Conservation (phyloP, 2,797 vertebrate genomes). For the Enoplosus armatus region DNA sequence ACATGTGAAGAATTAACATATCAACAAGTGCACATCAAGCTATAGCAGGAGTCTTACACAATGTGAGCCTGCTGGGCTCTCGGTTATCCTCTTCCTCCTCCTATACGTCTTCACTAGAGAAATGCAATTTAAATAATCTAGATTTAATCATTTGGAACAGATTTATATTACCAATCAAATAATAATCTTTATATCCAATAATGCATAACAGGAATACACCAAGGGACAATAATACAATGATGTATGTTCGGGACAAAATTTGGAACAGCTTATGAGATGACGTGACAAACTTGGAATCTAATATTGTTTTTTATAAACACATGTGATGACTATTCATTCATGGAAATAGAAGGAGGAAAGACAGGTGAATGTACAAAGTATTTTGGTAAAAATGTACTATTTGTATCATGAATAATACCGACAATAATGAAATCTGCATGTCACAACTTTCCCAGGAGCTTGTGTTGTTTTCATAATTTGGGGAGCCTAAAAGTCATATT, state of each 20-base stretch:
- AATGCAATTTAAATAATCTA: background rate
- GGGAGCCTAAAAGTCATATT: too few relatives aligned
- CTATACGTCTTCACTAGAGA: too few relatives aligned
- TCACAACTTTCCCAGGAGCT: too few relatives aligned
- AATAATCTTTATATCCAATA: background rate
- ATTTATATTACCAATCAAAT: background rate
- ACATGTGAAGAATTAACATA: background rate
- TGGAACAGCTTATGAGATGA: background rate
- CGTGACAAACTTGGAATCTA: too few relatives aligned
- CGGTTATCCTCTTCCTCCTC: too few relatives aligned
- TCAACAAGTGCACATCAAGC: background rate
- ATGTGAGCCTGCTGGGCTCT: background rate
- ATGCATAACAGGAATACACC: background rate
- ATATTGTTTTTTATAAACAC: background rate
- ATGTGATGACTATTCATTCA: background rate
- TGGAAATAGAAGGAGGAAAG: background rate
- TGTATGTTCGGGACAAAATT: background rate
- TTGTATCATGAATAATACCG: background rate
- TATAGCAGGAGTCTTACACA: background rate
- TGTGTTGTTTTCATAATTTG: background rate
- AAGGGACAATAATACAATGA: background rate
- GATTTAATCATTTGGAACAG: too few relatives aligned
- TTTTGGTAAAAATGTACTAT: background rate
- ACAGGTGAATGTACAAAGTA: background rate
- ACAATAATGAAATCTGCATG: background rate